A percentile compares a stretch with the other conserved stretches of the same genome.
Conservation (phyloP, 2,797 vertebrate genomes). For the Odontamblyopus rebecca region DNA sequence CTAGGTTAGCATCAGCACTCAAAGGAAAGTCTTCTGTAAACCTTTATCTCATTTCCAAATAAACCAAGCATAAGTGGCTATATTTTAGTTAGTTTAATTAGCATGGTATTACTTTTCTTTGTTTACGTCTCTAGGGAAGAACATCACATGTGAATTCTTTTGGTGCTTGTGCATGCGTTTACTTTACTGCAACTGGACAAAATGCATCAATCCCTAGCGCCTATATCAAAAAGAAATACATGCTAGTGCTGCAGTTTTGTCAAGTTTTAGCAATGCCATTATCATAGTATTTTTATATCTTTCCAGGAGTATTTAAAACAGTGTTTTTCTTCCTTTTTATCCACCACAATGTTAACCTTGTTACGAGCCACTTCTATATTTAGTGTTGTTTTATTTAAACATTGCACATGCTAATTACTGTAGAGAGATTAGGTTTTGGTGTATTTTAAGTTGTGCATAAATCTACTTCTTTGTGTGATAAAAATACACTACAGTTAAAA, state of each 20-base stretch:
- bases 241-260: conserved; percentile 2
- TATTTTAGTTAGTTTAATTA: neutral
- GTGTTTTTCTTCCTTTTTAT: neutral
- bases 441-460: conserved; percentile 1
- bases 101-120: conserved; percentile 5
- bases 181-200: neutral
- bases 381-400: neutral
- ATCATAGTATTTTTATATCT: conserved; percentile 8
- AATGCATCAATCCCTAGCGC: neutral
- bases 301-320: neutral
- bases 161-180: neutral
- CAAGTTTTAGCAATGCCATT: neutral
- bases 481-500: neutral
- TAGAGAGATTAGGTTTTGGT: neutral
- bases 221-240: neutral
- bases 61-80: conserved; percentile 1
- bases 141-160: neutral
- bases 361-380: neutral
- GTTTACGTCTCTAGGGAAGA: neutral
- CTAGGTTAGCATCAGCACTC: neutral
- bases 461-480: neutral
- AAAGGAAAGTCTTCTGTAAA: neutral
- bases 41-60: neutral
- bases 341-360: neutral
- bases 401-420: conserved; percentile 7